These are phyloP conservation scores for Mycteria americana DNA, from an alignment of 2,797 vertebrate genomes.

Conservation along the genomic window DNA sequence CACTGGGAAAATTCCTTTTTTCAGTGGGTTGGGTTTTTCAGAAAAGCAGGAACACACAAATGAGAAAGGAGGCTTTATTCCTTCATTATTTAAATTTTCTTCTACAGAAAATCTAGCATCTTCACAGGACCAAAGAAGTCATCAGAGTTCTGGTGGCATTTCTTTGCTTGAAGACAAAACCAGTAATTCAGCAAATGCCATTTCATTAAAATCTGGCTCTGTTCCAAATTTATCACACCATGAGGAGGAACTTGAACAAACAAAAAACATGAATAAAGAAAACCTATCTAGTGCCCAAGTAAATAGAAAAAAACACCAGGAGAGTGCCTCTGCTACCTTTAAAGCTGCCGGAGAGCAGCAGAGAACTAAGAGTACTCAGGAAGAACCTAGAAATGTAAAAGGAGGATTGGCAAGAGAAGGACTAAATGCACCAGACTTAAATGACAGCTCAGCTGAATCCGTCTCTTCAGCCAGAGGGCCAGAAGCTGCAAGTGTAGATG, in stretches of 20 bases:
- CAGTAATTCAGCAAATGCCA: background rate
- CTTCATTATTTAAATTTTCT: constrained; percentile 81
- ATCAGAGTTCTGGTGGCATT: background rate
- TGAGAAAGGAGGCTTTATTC: constrained; percentile 77
- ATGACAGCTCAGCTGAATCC: background rate
- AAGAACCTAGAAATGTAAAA: background rate
- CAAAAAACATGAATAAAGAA: background rate
- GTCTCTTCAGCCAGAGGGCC: background rate
- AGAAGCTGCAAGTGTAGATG: constrained; percentile 3
- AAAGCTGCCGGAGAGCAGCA: background rate
- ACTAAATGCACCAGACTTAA: background rate
- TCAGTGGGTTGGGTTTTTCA: constrained; percentile 68
- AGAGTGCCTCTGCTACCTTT: background rate
- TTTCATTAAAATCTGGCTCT: constrained; percentile 41
- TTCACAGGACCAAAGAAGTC: constrained; percentile 18
- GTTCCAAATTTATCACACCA: constrained; percentile 34
- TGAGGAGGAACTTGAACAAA: background rate
- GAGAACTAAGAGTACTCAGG: background rate
- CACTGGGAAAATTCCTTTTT: constrained; percentile 75
- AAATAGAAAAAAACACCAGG: background rate
- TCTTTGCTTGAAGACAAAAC: background rate
- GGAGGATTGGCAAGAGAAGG: background rate
- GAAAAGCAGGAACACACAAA: constrained; percentile 71
- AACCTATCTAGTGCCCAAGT: background rate
- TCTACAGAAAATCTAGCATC: constrained; percentile 76